Evolutionary conservation across 2,113 vertebrate genomes (phyloP), one percentile per base, ranked within the genome.

Genomic region (Engystomops pustulosus): DNA sequence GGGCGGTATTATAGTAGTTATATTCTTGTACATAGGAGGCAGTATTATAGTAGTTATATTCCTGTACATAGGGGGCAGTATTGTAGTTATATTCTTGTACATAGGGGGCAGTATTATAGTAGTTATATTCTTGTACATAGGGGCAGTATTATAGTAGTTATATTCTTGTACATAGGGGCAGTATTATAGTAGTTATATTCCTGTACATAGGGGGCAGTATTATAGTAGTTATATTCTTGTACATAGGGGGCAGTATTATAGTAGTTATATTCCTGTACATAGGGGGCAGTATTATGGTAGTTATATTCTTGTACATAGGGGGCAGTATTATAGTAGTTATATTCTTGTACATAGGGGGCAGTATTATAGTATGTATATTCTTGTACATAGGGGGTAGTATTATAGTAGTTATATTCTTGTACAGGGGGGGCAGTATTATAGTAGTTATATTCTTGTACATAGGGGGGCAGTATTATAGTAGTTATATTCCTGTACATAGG

Each of bases 391-490:
- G 53, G 3, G 12, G 55, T 20, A 62, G 58, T 62, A 62, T 62
- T 62, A 62, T 62, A 62, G 58, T 62, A 62, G 58, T 62, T 58
- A 58, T 58, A 23, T 58, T 58, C 53, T 58, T 58, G 55, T 60
- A 12, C 10, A 62, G 14, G 15, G 23, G n/a, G 23, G 6, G 51
- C 20, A 53, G 53, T 15, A 62, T 30, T 62, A 23, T 58, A 58
- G 53, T 23, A 25, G 53, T 23, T 11, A 58, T 58, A 23, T 58
- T 23, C 49, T 53, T n/a, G 49, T 53, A 53, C 20, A 53, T 53
- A 53, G 49, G 49, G 49, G 49, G 4, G 53, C 53, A 25, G 53
- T 58, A 58, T 58, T 58, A 23, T 25, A 58, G 53, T 58, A 58
- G 53, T 58, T 23, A 58, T 58, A 58, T 58, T 58, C 53, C 25